phyloP scores from a whole-genome alignment of 1,140 invertebrate genomes.

The Tetramorium alpestre region DNA sequence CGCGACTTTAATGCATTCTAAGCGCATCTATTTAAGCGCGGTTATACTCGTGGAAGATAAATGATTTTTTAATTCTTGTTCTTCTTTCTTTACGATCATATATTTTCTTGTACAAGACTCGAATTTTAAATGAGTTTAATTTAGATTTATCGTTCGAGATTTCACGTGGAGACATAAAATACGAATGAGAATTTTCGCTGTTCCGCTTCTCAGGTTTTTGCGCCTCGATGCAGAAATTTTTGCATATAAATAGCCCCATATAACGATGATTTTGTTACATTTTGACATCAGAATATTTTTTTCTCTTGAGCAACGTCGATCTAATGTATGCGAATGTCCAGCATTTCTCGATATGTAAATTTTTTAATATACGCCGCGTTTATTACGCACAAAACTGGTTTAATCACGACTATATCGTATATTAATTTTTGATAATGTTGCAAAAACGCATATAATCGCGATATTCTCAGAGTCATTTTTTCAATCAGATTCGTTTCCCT shows the following conservation, averaged over 20 bases:
- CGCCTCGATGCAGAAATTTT: background rate
- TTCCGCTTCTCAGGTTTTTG: background rate
- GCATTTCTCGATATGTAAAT: background rate
- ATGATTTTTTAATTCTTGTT: background rate
- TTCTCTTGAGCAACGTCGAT: conserved; percentile 8
- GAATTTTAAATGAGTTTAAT: background rate
- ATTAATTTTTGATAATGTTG: background rate
- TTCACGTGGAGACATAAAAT: background rate
- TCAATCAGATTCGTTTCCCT: background rate
- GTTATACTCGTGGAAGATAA: background rate
- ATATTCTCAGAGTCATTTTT: background rate
- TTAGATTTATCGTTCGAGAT: background rate
- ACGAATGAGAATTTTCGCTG: background rate
- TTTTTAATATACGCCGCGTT: background rate
- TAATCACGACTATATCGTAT: background rate
- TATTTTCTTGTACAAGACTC: background rate
- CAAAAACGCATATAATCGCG: background rate
- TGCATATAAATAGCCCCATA: background rate
- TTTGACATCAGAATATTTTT: conserved; percentile 24
- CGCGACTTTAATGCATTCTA: background rate
- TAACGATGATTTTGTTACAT: background rate
- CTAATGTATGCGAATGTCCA: background rate
- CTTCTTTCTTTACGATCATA: background rate
- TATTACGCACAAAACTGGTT: conserved; percentile 29
- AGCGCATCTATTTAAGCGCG: background rate